Conservation (phyloP, 1,140 invertebrate species). For the Habropoda laboriosa region DNA sequence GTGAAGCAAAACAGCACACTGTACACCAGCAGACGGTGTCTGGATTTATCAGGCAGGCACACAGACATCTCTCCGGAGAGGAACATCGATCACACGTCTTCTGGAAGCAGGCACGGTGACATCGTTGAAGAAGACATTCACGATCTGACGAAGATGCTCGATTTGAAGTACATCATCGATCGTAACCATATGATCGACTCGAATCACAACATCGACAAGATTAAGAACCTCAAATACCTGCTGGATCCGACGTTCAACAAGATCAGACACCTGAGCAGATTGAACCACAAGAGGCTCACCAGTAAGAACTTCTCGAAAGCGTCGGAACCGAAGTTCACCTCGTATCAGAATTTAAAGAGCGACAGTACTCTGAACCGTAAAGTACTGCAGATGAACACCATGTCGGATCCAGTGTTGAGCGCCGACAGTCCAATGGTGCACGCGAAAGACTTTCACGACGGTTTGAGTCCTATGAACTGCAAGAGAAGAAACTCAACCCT, state of each 20-base stretch:
- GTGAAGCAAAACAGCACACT: slow-evolving; percentile 68
- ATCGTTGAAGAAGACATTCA: slow-evolving; percentile 76
- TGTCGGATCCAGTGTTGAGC: slow-evolving; percentile 76
- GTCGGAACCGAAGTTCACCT: slow-evolving; percentile 72
- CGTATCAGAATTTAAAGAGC: slow-evolving; percentile 77
- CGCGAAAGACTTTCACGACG: slow-evolving; percentile 51
- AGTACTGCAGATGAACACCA: slow-evolving; percentile 69
- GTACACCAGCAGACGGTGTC: slow-evolving; percentile 67
- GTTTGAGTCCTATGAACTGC: slow-evolving; percentile 31
- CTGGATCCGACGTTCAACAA: slow-evolving; percentile 78
- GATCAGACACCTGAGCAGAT: slow-evolving; percentile 73
- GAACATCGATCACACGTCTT: slow-evolving; percentile 47
- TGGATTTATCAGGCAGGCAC: slow-evolving; percentile 67
- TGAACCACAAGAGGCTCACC: slow-evolving; percentile 70
- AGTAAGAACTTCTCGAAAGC: slow-evolving; percentile 64
- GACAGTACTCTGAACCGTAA: slow-evolving; percentile 56
- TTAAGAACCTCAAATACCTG: slow-evolving; percentile 76
- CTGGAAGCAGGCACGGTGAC: slow-evolving; percentile 58
- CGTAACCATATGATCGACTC: slow-evolving; percentile 76
- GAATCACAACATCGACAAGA: slow-evolving; percentile 78
- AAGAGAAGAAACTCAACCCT: slow-evolving; percentile 67
- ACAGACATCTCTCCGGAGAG: slow-evolving; percentile 74
- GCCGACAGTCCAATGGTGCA: slow-evolving; percentile 53
- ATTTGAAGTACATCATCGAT: slow-evolving; percentile 74
- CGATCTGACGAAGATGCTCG: slow-evolving; percentile 77